A percentile compares a stretch with the other conserved stretches of the same genome.
phyloP scores from a whole-genome alignment of 2,797 vertebrate genomes.

The Remorina albescens region DNA sequence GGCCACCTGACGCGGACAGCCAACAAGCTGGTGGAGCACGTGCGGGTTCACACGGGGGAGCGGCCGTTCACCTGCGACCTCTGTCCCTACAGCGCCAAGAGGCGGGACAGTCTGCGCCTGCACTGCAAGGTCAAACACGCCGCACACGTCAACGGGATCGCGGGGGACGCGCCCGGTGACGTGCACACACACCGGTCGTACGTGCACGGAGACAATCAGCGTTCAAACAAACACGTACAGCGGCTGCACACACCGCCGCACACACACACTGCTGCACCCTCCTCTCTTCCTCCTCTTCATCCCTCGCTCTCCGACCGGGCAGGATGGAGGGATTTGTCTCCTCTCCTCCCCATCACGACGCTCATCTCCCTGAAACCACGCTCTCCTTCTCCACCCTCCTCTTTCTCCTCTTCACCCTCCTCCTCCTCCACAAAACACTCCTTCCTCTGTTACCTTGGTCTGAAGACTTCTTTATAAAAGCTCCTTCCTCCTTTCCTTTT shows the following conservation, averaged over 20 bases:
- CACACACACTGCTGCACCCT: slow-evolving; percentile 32
- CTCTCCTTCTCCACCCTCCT: slow-evolving; percentile 69
- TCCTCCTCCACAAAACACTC: slow-evolving; percentile 92
- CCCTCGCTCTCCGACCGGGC: slow-evolving; percentile 60
- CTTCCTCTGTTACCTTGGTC: slow-evolving; percentile 96
- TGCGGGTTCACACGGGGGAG: slow-evolving; percentile 98
- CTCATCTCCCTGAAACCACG: slow-evolving; percentile 88
- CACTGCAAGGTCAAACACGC: slow-evolving; percentile 98
- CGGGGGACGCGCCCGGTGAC: slow-evolving; percentile 86
- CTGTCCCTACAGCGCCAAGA: slow-evolving; percentile 99
- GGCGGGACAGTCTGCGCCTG: slow-evolving; percentile 99
- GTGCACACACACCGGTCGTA: slow-evolving; percentile 81
- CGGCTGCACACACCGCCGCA: slow-evolving; percentile 87
- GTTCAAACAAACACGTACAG: slow-evolving; percentile 78
- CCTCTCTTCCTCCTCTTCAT: slow-evolving; percentile 55
- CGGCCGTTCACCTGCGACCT: slow-evolving; percentile 98
- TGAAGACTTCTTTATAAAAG: slow-evolving; percentile 90
- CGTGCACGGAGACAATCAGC: slow-evolving; percentile 67
- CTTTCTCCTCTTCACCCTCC: slow-evolving; percentile 83
- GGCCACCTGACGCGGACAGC: slow-evolving; percentile 99
- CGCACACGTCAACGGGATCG: not conserved
- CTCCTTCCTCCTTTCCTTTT: slow-evolving; percentile 58
- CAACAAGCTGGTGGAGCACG: slow-evolving; percentile 99
- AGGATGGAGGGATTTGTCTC: slow-evolving; percentile 74
- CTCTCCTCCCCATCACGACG: slow-evolving; percentile 89